These are phyloP conservation scores for Esperia sulphurella DNA, from an alignment of 2,888 invertebrate species.

Conservation along the genomic window DNA sequence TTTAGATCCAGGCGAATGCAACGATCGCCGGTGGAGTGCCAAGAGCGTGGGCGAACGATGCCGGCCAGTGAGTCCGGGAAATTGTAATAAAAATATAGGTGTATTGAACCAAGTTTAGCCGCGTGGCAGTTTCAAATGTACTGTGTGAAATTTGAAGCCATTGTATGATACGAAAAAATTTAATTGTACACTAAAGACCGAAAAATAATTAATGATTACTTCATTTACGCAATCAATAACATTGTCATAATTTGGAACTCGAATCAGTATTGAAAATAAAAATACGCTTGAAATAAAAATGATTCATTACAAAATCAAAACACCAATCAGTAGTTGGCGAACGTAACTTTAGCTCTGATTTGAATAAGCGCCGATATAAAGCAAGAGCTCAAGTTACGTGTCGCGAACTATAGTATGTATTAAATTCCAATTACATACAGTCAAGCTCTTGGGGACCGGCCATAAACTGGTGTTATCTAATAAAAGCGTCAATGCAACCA, in stretches of 20 bases:
- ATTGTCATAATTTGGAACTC: neutral
- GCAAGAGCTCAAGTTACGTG: too few species aligned
- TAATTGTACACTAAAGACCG: conserved; percentile 3
- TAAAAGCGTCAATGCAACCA: conserved; percentile 51
- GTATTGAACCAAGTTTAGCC: conserved; percentile 11
- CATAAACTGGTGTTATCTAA: conserved; percentile 44
- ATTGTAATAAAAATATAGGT: conserved; percentile 29
- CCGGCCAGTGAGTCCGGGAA: conserved; percentile 34
- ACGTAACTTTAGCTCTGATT: too few species aligned
- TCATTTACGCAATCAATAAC: neutral
- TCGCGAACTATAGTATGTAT: too few species aligned
- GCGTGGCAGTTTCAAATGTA: conserved; percentile 13
- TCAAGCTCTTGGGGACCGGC: conserved; percentile 15
- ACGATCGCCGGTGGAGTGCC: conserved; percentile 58
- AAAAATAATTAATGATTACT: neutral
- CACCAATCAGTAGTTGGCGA: too few species aligned
- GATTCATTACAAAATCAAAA: too few species aligned
- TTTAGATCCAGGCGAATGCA: conserved; percentile 65
- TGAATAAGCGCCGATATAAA: too few species aligned
- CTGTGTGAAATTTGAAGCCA: conserved; percentile 3
- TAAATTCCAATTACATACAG: conserved; percentile 34
- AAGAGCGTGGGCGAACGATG: conserved; percentile 64
- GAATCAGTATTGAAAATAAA: conserved; percentile 24
- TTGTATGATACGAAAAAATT: conserved; percentile 14
- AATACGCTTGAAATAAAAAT: conserved; percentile 23